Evolutionary conservation across 2,113 vertebrate genomes (phyloP), one percentile per base, ranked within the genome.

Genomic region (Oxyruncus cristatus): DNA sequence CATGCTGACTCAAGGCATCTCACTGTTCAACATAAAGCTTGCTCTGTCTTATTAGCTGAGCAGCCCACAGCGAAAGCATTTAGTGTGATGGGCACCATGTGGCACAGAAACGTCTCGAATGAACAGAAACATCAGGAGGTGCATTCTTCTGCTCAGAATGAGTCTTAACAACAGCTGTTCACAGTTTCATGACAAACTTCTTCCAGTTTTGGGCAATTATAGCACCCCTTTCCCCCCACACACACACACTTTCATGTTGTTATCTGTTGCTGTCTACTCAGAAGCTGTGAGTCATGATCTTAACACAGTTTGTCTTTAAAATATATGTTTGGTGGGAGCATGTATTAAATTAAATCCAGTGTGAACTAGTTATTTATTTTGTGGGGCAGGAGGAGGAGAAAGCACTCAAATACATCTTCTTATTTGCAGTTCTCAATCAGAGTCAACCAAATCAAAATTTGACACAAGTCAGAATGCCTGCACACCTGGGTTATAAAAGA

Each of bases 111-210:
- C 73, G 90, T 63, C 84, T 78, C 21, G 1, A 96, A 92, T 61
- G 88, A 93, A 41, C 95, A 92, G 52, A 90, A 94, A 78, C 93
- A 93, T 86, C 95, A 95, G 90, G 92, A 90, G 79, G 90, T 71
- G 47, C 90, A 93, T 96, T 96, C 90, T 95, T 94, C 90, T 74
- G 72, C 85, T 86, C 90, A 72, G 83, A 95, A 75, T 71, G 68
- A 86, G 28, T 28, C 55, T 50, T 71, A 77, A 71, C 63, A 93
- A 21, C 93, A 96, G 93, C 93, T 94, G 90, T 44, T 93, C 78
- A 85, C 84, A 88, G 78, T 84, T 88, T 74, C 39, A 56, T 75
- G 22, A 95, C 67, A 66, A 94, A 90, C 79, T 74, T 82, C 66
- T 85, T 77, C 67, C 52, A 77, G 59, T 93, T 44, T 55, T 1